Conservation (phyloP, 2,113 vertebrate genomes). For the Aleadryas rufinucha region DNA sequence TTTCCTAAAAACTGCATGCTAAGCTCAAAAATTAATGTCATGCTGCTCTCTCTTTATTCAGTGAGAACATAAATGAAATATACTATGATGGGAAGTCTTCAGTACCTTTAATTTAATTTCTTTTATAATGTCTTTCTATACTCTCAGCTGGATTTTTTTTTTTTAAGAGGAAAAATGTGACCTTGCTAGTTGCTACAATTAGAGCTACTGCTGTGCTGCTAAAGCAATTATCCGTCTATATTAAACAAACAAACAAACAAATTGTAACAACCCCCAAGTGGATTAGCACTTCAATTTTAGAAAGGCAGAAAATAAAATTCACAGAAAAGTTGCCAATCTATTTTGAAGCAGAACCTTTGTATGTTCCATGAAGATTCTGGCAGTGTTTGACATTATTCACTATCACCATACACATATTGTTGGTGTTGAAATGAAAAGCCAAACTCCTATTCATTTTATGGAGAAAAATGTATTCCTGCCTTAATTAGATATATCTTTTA, state of each 20-base stretch:
- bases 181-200: neutral
- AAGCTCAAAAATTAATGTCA: neutral
- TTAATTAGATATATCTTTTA: neutral
- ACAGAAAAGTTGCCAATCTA: neutral
- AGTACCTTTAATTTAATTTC: neutral
- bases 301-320: neutral
- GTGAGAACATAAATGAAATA: neutral
- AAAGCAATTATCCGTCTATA: neutral
- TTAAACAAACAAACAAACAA: neutral
- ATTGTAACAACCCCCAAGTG: neutral
- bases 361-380: neutral
- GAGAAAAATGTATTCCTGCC: neutral
- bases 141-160: neutral
- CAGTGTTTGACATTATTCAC: neutral
- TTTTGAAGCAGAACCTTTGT: neutral
- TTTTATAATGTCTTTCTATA: neutral
- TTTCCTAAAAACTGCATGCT: neutral
- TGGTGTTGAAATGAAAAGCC: neutral
- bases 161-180: neutral
- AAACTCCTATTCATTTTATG: neutral
- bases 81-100: neutral
- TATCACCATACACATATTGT: neutral
- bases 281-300: neutral
- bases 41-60: neutral
- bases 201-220: neutral